A percentile compares a stretch with the other conserved stretches of the same genome.
Evolutionary conservation across 1,140 invertebrate species (phyloP).

Genomic region (Colletes gigas): DNA sequence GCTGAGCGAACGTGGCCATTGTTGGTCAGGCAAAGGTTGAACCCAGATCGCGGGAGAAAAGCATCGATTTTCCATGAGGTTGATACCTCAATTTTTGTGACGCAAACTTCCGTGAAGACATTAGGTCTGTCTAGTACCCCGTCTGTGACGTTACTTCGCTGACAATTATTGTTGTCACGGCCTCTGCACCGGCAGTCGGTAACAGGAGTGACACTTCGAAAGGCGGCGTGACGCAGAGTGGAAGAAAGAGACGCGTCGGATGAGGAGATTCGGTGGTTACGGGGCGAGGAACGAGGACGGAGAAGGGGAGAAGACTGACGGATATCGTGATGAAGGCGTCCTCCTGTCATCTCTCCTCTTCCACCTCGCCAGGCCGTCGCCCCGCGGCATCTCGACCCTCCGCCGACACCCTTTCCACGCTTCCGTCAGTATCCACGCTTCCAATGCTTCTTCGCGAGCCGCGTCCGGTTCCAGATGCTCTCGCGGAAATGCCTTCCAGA

Average conservation of each 20-base stretch:
- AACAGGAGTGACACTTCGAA: constrained; percentile 75
- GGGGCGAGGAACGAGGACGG: constrained; percentile 42
- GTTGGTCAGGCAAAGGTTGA: too few species aligned
- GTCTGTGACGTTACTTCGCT: constrained; percentile 72
- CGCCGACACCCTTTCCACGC: constrained; percentile 16
- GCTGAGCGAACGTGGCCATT: too few species aligned
- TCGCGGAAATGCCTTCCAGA: constrained; percentile 47
- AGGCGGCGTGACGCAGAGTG: constrained; percentile 74
- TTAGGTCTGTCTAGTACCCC: background rate
- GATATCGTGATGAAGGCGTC: constrained; percentile 77
- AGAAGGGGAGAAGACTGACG: constrained; percentile 66
- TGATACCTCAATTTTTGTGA: too few species aligned
- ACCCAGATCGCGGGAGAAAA: too few species aligned
- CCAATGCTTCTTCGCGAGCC: constrained; percentile 41
- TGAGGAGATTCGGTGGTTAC: constrained; percentile 52
- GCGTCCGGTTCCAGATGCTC: constrained; percentile 65
- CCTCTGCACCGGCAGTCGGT: constrained; percentile 70
- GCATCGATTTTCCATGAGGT: too few species aligned
- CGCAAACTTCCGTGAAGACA: background rate
- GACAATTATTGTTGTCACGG: constrained; percentile 80
- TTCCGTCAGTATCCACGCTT: constrained; percentile 19
- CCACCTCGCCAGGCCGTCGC: constrained; percentile 47
- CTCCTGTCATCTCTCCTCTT: constrained; percentile 71
- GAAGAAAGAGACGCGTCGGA: constrained; percentile 63
- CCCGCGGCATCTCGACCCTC: constrained; percentile 48